phyloP scores from a whole-genome alignment of 2,113 vertebrate genomes.

The Toxostoma redivivum region DNA sequence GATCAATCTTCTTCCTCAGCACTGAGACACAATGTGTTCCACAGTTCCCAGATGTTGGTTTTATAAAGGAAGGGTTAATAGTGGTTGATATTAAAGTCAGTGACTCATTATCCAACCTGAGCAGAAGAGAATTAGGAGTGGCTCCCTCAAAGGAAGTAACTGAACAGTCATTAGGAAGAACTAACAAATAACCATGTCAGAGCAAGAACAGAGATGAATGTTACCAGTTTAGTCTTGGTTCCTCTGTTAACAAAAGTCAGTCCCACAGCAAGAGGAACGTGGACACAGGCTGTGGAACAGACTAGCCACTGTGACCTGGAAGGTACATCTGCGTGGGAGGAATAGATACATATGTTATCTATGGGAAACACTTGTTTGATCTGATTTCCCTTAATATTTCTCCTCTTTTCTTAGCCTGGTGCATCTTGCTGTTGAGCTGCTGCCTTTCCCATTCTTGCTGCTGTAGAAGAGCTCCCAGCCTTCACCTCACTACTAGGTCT shows the following conservation, averaged over 20 bases:
- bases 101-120: slow-evolving; percentile 48
- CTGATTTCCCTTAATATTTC: not conserved
- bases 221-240: not conserved
- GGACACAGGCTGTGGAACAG: not conserved
- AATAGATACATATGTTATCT: not conserved
- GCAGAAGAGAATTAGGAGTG: slow-evolving; percentile 37
- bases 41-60: not conserved
- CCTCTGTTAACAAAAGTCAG: not conserved
- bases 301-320: not conserved
- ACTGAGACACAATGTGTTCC: not conserved
- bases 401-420: not conserved
- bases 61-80: slow-evolving; percentile 22
- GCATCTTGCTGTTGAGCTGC: not conserved
- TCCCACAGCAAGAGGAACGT: not conserved
- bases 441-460: not conserved
- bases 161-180: slow-evolving; percentile 21
- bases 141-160: slow-evolving; percentile 46
- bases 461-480: not conserved
- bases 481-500: not conserved
- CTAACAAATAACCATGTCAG: slow-evolving; percentile 23
- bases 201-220: not conserved
- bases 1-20: not conserved
- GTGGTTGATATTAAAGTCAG: not conserved
- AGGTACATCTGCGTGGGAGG: not conserved
- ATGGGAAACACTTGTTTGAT: not conserved